Conservation (phyloP, 2,888 invertebrate species). For the Gymnosoma rotundatum region DNA sequence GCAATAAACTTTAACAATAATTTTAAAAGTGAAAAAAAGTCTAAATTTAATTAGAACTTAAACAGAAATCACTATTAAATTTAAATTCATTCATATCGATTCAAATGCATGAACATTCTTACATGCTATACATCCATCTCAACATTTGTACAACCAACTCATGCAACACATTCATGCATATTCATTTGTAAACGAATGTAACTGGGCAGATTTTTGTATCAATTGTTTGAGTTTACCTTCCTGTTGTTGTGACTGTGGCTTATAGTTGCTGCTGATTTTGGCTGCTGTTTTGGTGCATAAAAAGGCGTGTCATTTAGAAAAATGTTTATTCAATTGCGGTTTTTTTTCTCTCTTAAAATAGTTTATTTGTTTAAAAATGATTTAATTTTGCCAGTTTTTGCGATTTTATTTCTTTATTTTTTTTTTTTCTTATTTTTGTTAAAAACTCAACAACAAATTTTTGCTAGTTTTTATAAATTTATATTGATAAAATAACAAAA, state of each 20-base stretch:
- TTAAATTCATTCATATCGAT: constrained; percentile 50
- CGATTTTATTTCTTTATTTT: constrained; percentile 25
- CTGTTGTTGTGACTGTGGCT: constrained; percentile 40
- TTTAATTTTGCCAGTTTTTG: constrained; percentile 62
- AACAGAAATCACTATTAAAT: constrained; percentile 58
- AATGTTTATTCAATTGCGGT: constrained; percentile 59
- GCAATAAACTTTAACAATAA: constrained; percentile 60
- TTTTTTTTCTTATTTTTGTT: not conserved
- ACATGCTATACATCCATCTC: constrained; percentile 3
- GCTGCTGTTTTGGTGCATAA: constrained; percentile 48
- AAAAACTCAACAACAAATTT: constrained; percentile 63
- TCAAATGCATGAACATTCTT: constrained; percentile 23
- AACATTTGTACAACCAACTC: constrained; percentile 25
- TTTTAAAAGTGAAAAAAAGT: constrained; percentile 44
- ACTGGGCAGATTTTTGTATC: constrained; percentile 16
- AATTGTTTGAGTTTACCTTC: constrained; percentile 37
- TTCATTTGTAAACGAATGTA: constrained; percentile 31
- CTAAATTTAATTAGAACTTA: constrained; percentile 67
- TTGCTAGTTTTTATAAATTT: constrained; percentile 60
- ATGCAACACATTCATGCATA: constrained; percentile 46
- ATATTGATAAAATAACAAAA: constrained; percentile 55
- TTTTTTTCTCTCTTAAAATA: constrained; percentile 49
- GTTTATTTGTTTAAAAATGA: constrained; percentile 69
- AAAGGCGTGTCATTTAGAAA: constrained; percentile 69
- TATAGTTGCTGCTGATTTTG: constrained; percentile 44